Evolutionary conservation across 2,113 vertebrate species (phyloP).

Genomic region (Bothrops jararaca): DNA sequence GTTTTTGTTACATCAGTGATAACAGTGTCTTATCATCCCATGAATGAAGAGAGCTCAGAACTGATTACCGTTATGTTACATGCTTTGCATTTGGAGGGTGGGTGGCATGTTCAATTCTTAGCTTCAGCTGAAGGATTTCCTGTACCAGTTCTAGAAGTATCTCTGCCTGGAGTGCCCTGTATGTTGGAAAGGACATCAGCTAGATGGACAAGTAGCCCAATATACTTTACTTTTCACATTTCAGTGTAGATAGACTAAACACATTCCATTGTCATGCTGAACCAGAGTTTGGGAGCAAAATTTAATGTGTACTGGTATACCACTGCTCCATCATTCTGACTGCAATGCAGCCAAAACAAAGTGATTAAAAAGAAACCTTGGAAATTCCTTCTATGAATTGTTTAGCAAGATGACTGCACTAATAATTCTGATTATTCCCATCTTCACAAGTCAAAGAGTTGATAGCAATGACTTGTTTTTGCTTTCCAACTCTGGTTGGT

Average conservation of each 20-base stretch:
- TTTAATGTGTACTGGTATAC: not conserved
- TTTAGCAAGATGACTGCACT: not conserved
- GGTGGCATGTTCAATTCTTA: not conserved
- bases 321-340: not conserved
- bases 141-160: not conserved
- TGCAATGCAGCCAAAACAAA: not conserved
- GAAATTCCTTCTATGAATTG: not conserved
- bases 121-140: not conserved
- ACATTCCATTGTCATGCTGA: not conserved
- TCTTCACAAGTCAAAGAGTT: not conserved
- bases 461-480: not conserved
- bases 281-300: not conserved
- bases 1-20: not conserved
- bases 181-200: not conserved
- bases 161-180: not conserved
- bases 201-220: not conserved
- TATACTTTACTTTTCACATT: not conserved
- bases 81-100: not conserved
- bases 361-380: not conserved
- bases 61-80: too few relatives aligned
- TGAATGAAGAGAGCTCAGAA: not conserved
- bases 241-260: conserved; percentile 6
- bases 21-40: not conserved
- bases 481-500: not conserved
- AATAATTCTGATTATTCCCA: not conserved